Percentiles rank a stretch among this genome's conserved stretches.
These are phyloP conservation scores for Lagocephalus sceleratus DNA, from an alignment of 2,797 vertebrate genomes.

Conservation along the genomic window DNA sequence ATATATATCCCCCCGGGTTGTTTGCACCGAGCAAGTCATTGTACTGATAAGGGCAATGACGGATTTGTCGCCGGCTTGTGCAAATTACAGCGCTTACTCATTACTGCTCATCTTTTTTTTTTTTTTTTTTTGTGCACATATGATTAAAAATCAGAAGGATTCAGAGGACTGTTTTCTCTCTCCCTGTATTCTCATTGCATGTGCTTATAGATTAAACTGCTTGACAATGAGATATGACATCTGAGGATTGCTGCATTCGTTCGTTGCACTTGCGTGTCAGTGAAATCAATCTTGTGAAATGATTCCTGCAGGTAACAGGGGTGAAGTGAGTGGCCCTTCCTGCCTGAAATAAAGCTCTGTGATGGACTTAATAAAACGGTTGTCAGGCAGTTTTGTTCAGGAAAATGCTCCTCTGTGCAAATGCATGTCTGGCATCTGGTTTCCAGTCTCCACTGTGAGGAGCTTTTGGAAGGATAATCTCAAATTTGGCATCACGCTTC, in stretches of 20 bases:
- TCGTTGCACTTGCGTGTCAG: not conserved
- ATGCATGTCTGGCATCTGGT: constrained; percentile 52
- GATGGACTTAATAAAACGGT: constrained; percentile 21
- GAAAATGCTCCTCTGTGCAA: constrained; percentile 46
- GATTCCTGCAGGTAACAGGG: not conserved
- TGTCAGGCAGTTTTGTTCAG: constrained; percentile 32
- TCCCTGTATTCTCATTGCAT: not conserved
- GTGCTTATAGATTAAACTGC: not conserved
- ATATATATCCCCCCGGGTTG: constrained; percentile 66
- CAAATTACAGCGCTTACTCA: constrained; percentile 28
- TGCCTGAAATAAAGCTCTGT: not conserved
- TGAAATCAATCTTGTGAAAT: not conserved
- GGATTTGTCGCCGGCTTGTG: constrained; percentile 36
- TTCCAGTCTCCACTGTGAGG: constrained; percentile 39
- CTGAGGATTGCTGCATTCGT: not conserved
- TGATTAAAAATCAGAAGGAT: constrained; percentile 25
- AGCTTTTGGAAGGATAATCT: constrained; percentile 57
- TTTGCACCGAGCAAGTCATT: constrained; percentile 66
- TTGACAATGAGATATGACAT: not conserved
- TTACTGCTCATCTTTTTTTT: constrained; percentile 22
- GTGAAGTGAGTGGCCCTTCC: too few relatives aligned
- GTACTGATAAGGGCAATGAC: constrained; percentile 73
- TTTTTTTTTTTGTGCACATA: constrained; percentile 21
- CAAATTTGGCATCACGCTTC: constrained; percentile 49
- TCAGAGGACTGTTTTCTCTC: not conserved